Evolutionary conservation across 2,797 vertebrate species (phyloP).

Genomic region (Thunnus albacares): DNA sequence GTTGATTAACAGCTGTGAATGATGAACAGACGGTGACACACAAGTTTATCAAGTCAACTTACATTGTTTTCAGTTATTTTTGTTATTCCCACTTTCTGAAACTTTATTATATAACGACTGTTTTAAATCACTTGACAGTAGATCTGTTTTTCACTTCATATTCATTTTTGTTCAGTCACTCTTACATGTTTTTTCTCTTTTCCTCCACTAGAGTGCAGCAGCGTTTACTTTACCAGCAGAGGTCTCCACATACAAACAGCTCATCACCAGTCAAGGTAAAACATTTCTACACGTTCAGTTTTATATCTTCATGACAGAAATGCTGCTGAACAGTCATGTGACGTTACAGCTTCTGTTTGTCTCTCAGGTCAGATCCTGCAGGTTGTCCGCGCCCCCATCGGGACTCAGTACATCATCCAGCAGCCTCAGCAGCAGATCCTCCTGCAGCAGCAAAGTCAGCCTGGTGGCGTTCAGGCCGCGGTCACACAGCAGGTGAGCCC

Average conservation of each 20-base stretch:
- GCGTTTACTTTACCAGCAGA: conserved; percentile 95
- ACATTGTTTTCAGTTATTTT: no score
- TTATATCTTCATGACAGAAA: no score
- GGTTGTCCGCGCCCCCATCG: conserved; percentile 94
- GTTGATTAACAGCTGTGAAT: no score
- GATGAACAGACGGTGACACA: no score
- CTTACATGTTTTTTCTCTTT: conserved; percentile 23
- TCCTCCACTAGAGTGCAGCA: conserved; percentile 92
- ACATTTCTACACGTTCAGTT: no score
- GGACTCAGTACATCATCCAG: conserved; percentile 96
- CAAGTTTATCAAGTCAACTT: no score
- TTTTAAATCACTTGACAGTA: no score
- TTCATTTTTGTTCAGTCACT: background rate
- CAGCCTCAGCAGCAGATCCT: conserved; percentile 96
- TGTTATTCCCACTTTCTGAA: no score
- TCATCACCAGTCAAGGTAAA: conserved; percentile 95
- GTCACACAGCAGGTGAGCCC: conserved; percentile 96
- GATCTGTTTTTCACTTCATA: no score
- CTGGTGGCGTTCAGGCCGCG: conserved; percentile 95
- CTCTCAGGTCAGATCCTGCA: conserved; percentile 94
- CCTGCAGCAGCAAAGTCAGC: conserved; percentile 97
- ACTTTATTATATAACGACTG: no score
- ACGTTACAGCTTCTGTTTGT: background rate
- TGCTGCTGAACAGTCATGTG: no score
- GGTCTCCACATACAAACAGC: conserved; percentile 94